Evolutionary conservation across 1,140 invertebrate genomes (phyloP).

Genomic region (Penaeus indicus): DNA sequence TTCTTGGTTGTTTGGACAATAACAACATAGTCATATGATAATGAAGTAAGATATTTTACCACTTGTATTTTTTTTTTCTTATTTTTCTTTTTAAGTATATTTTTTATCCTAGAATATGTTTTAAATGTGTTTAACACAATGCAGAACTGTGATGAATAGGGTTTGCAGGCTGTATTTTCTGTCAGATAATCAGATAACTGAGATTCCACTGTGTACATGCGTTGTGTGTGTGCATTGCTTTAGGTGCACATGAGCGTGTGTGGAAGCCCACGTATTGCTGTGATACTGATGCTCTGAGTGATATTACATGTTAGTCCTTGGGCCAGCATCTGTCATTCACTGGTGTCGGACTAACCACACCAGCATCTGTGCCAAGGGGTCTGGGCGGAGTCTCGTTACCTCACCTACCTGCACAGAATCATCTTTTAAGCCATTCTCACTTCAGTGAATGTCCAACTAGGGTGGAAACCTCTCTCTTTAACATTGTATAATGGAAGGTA

Average conservation of each 20-base stretch:
- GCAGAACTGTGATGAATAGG: conserved; percentile 46
- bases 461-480: conserved; percentile 31
- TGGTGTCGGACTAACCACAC: conserved; percentile 37
- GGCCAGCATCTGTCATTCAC: conserved; percentile 49
- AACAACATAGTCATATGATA: conserved; percentile 43
- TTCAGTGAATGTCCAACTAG: conserved; percentile 43
- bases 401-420: conserved; percentile 38
- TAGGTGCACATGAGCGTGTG: conserved; percentile 33
- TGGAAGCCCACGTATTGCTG: conserved; percentile 48
- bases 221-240: background rate
- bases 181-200: conserved; percentile 46
- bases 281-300: conserved; percentile 53
- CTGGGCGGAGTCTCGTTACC: background rate
- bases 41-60: conserved; percentile 31
- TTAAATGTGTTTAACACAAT: conserved; percentile 41
- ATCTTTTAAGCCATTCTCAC: conserved; percentile 45
- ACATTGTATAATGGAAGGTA: conserved; percentile 45
- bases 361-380: conserved; percentile 46
- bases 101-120: conserved; percentile 9
- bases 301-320: conserved; percentile 51
- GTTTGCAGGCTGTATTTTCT: conserved; percentile 19
- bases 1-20: conserved; percentile 48
- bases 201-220: conserved; percentile 47
- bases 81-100: no score
- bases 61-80: conserved; percentile 32